Evolutionary conservation across 2,797 vertebrate species (phyloP).

Genomic region (Pitangus sulphuratus): DNA sequence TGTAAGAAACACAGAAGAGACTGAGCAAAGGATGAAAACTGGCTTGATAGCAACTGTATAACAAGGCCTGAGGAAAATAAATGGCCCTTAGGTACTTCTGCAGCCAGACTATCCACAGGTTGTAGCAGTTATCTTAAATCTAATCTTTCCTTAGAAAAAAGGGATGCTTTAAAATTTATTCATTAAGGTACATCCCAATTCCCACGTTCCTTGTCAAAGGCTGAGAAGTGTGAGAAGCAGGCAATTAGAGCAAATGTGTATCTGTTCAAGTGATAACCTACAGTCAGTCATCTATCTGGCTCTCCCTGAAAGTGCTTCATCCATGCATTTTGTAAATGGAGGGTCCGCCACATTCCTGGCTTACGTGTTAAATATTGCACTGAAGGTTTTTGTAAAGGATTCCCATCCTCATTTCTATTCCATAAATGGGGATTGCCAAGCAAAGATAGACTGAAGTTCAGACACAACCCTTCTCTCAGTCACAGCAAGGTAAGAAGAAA

Average conservation of each 20-base stretch:
- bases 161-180: neutral
- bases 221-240: neutral
- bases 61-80: neutral
- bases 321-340: neutral
- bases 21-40: neutral
- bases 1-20: neutral
- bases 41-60: neutral
- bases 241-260: neutral
- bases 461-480: neutral
- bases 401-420: neutral
- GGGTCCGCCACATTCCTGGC: neutral
- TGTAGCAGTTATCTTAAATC: neutral
- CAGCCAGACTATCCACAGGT: neutral
- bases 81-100: neutral
- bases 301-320: neutral
- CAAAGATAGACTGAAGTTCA: neutral
- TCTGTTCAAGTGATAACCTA: neutral
- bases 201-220: neutral
- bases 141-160: neutral
- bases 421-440: neutral
- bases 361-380: neutral
- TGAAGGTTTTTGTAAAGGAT: neutral
- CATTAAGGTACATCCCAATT: neutral
- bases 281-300: neutral
- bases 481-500: neutral